A percentile compares a stretch with the other conserved stretches of the same genome.
These are phyloP conservation scores for Goniozus legneri DNA, from an alignment of 1,140 invertebrate genomes.

Conservation along the genomic window DNA sequence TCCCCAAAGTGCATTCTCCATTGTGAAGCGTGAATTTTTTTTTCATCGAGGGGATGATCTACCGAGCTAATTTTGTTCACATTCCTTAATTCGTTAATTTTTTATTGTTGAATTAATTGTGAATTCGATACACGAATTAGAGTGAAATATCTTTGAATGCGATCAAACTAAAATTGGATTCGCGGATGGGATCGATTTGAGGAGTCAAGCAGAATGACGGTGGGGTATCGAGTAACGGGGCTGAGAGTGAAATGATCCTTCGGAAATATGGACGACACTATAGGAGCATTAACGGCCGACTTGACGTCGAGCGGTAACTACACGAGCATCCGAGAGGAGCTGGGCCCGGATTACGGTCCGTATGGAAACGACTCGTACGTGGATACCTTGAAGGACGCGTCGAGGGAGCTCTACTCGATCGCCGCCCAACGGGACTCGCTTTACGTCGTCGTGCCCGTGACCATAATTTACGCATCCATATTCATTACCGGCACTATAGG, in stretches of 20 bases:
- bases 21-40: too few species aligned
- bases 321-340: background rate
- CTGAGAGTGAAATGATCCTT: background rate
- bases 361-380: background rate
- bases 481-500: constrained; percentile 84
- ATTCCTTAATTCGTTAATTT: too few species aligned
- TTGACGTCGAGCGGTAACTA: constrained; percentile 1
- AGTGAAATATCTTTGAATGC: too few species aligned
- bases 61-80: too few species aligned
- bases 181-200: too few species aligned
- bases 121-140: too few species aligned
- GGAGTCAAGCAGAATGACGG: too few species aligned
- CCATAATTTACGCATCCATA: constrained; percentile 77
- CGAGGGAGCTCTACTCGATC: background rate
- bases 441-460: constrained; percentile 74
- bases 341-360: background rate
- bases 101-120: too few species aligned
- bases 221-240: too few species aligned
- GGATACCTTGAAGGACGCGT: background rate
- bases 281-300: background rate
- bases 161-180: too few species aligned
- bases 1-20: too few species aligned
- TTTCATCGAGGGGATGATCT: too few species aligned
- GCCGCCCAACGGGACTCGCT: constrained; percentile 62
- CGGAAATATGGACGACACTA: constrained; percentile 5